Base-by-base conservation (phyloP, 2,888 invertebrate species). In the Neoascia interrupta region DNA sequence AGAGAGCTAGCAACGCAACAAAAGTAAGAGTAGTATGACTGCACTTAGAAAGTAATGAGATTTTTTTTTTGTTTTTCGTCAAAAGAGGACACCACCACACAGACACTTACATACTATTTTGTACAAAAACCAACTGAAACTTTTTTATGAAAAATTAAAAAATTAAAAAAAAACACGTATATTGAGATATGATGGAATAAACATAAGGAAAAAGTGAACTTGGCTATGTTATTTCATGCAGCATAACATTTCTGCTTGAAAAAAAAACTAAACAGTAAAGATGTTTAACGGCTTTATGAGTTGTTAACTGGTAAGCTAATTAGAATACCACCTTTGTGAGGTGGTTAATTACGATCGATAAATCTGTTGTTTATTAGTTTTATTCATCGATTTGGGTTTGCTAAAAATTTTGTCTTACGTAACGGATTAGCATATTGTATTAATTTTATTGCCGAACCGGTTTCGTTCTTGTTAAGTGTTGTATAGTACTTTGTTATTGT, bases 101-200 rank as follows among this genome's bases (percentile, higher is more conserved):
- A n/a, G n/a, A n/a, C n/a, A n/a, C n/a, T n/a, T n/a, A n/a, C n/a
- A 75, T 69, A 75, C 75, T 75, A 75, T 75, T 75, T 75, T 75
- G 75, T 75, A 75, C 75, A 75, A 64, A 64, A n/a, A n/a, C n/a
- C 37, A 26, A 53, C 37, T 16, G 28, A 64, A 63, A 58, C 51
- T 70, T 75, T 75, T 75, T 75, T 75, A 70, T 63, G 60, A 75
- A 75, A 61, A 60, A 34, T 31, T 11, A 45, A 74, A 43, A 66
- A 13, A 45, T 45, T 53, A 74, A 26, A 54, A 61, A 47, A 72
- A 47, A 54, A 61, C 34, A 72, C 31, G 51, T 68, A 74, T 61
- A 69, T 47, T 56, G 49, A 49, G 69, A 69, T 69, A 75, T 75
- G 74, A 61, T 68, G 31, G 54, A 74, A 69, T 61, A 61, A 74